These are phyloP conservation scores for Tokudaia tokunoshimensis DNA, from an alignment of 2,797 vertebrate genomes.

Conservation along the genomic window DNA sequence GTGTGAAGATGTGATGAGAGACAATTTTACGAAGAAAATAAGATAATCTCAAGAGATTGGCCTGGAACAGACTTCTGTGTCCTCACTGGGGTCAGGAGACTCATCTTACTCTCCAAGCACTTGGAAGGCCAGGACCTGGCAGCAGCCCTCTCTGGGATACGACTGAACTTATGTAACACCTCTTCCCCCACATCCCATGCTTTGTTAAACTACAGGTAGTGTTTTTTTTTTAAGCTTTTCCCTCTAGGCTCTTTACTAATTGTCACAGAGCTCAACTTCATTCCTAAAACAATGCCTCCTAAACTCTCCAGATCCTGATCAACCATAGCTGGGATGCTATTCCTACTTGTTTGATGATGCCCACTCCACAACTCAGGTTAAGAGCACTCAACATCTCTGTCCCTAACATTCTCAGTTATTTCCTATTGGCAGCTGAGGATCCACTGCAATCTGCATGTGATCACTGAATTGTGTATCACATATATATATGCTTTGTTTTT, in stretches of 20 bases:
- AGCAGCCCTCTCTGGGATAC: conserved; percentile 39
- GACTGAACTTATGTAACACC: neutral
- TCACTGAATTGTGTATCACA: conserved; percentile 34
- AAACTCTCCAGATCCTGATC: conserved; percentile 18
- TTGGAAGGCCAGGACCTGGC: conserved; percentile 10
- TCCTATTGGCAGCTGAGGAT: conserved; percentile 55
- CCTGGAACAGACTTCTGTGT: conserved; percentile 36
- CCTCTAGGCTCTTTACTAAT: conserved; percentile 66
- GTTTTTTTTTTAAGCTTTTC: conserved; percentile 67
- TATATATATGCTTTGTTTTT: neutral
- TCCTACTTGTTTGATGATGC: neutral
- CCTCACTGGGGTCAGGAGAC: conserved; percentile 23
- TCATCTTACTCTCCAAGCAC: neutral
- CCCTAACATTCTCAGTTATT: conserved; percentile 47
- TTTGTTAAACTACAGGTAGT: conserved; percentile 32
- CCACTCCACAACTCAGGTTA: neutral
- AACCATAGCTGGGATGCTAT: neutral
- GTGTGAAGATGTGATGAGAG: neutral
- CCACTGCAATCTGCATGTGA: conserved; percentile 67
- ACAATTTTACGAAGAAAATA: conserved; percentile 61
- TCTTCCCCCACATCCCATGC: neutral
- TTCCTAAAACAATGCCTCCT: conserved; percentile 9
- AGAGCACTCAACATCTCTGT: conserved; percentile 70
- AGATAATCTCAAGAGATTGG: conserved; percentile 37
- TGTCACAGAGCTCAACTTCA: conserved; percentile 61